These are phyloP conservation scores for Odocoileus virginianus DNA, from an alignment of 2,113 vertebrate species.

Conservation along the genomic window DNA sequence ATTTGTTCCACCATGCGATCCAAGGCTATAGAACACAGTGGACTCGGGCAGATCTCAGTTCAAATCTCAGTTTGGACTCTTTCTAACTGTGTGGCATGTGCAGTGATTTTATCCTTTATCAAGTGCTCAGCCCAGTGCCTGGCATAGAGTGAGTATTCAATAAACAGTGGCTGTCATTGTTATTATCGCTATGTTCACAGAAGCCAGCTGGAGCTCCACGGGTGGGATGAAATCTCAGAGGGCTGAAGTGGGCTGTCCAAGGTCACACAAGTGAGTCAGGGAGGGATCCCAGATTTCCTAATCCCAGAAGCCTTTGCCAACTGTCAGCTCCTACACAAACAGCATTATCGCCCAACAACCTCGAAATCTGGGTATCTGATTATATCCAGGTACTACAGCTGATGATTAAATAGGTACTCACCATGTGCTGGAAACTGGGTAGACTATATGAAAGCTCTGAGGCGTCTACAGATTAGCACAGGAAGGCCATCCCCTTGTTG, in stretches of 20 bases:
- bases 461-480: not conserved
- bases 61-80: not conserved
- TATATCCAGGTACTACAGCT: slow-evolving; percentile 14
- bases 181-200: not conserved
- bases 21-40: not conserved
- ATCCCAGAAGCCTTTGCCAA: slow-evolving; percentile 22
- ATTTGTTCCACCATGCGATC: not conserved
- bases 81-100: not conserved
- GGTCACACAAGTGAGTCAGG: not conserved
- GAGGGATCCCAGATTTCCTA: slow-evolving; percentile 24
- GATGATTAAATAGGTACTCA: not conserved
- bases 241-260: not conserved
- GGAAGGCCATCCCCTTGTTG: not conserved
- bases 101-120: not conserved
- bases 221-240: not conserved
- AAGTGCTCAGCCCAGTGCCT: not conserved
- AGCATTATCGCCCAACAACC: not conserved
- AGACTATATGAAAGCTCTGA: not conserved
- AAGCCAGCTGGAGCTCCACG: slow-evolving; percentile 17
- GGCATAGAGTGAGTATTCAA: not conserved
- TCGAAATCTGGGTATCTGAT: slow-evolving; percentile 33
- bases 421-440: not conserved
- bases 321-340: not conserved
- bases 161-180: not conserved
- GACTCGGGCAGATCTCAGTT: not conserved